A percentile compares a stretch with the other conserved stretches of the same genome.
phyloP scores from a whole-genome alignment of 64 coral and sea anemone species.

The Porites lutea region DNA sequence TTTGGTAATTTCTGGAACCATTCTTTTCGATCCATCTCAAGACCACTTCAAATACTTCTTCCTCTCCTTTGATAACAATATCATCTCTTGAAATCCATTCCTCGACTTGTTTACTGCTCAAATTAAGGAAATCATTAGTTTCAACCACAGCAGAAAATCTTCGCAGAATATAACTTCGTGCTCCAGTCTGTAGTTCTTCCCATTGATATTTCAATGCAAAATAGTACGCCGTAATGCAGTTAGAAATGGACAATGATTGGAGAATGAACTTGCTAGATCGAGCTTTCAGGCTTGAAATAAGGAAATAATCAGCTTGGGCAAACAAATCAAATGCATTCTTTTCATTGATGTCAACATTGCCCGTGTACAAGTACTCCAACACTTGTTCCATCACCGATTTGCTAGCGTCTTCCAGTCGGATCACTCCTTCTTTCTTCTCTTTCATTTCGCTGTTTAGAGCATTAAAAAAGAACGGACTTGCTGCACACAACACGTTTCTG shows the following conservation, averaged over 20 bases:
- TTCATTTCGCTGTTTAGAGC: slow-evolving; percentile 60
- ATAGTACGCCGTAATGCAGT: slow-evolving; percentile 30
- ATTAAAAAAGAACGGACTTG: slow-evolving; percentile 54
- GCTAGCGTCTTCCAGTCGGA: slow-evolving; percentile 30
- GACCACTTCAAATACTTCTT: slow-evolving; percentile 40
- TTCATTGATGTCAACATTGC: slow-evolving; percentile 34
- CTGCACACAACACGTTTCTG: slow-evolving; percentile 23
- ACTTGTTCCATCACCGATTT: slow-evolving; percentile 14
- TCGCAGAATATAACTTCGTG: background rate
- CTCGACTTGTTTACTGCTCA: slow-evolving; percentile 33
- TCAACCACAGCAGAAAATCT: slow-evolving; percentile 23
- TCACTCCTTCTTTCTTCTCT: slow-evolving; percentile 28
- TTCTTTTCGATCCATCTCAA: slow-evolving; percentile 21
- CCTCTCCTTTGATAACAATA: slow-evolving; percentile 16
- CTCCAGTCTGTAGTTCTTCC: background rate
- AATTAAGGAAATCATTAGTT: slow-evolving; percentile 45
- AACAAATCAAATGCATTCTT: slow-evolving; percentile 30
- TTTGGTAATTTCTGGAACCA: background rate
- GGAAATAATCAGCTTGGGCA: slow-evolving; percentile 32
- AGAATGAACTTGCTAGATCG: background rate
- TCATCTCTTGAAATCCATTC: slow-evolving; percentile 33
- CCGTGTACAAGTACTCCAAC: slow-evolving; percentile 51
- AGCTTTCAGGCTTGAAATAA: slow-evolving; percentile 31
- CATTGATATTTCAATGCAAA: slow-evolving; percentile 34
- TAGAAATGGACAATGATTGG: background rate